These are phyloP conservation scores for Sinohyriopsis cumingii DNA, from an alignment of 2,888 invertebrate species.

Conservation along the genomic window DNA sequence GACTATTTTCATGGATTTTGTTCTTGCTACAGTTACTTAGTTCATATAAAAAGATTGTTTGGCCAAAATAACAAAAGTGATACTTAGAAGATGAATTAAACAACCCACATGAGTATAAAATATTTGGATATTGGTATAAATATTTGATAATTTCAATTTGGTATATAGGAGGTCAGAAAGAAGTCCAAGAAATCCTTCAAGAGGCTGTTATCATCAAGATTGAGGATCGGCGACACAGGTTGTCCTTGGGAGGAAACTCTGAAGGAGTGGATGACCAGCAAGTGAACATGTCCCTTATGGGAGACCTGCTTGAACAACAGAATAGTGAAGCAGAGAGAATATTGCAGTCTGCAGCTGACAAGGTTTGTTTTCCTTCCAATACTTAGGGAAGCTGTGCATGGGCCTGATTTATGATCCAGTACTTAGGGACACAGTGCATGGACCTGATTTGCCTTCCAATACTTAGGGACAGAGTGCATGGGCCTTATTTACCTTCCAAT, in stretches of 20 bases:
- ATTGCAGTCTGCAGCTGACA: constrained; percentile 29
- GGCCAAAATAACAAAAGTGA: no score
- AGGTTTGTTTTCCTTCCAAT: constrained; percentile 27
- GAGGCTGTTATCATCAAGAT: constrained; percentile 46
- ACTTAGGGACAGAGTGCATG: background rate
- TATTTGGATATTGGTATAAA: no score
- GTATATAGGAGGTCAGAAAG: constrained; percentile 10
- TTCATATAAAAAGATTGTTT: no score
- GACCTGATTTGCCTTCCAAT: background rate
- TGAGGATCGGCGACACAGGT: constrained; percentile 41
- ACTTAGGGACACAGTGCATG: background rate
- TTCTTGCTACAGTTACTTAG: no score
- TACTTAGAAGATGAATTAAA: no score
- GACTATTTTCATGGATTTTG: no score
- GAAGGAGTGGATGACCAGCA: constrained; percentile 38
- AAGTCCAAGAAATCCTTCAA: constrained; percentile 31
- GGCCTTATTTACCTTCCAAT: background rate
- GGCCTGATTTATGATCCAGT: no score
- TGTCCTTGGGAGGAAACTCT: constrained; percentile 26
- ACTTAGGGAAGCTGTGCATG: background rate
- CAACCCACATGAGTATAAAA: no score
- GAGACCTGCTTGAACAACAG: constrained; percentile 55
- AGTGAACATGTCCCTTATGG: constrained; percentile 40
- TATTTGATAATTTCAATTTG: no score
- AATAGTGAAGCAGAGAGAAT: constrained; percentile 51